Evolutionary conservation across 2,113 vertebrate species (phyloP).

Genomic region (Sitta europaea): DNA sequence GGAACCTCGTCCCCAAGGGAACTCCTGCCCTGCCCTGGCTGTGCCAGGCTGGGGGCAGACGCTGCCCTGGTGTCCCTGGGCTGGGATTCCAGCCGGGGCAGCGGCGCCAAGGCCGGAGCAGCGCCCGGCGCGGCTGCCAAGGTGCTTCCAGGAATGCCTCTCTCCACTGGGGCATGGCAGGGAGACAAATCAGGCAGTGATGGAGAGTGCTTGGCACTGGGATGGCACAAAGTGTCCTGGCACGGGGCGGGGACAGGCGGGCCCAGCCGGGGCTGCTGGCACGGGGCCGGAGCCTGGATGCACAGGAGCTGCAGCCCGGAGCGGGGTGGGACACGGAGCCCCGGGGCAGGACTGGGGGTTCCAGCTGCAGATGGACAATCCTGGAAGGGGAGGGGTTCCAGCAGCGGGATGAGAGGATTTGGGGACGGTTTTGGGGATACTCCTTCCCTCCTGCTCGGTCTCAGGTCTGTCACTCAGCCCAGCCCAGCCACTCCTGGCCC

Average conservation of each 20-base stretch:
- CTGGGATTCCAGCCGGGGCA: not conserved
- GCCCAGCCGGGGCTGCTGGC: not conserved
- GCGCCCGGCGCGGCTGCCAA: not conserved
- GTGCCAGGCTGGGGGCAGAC: not conserved
- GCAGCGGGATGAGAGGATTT: not conserved
- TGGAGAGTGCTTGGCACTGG: not conserved
- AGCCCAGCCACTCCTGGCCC: not conserved
- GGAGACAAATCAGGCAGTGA: not conserved
- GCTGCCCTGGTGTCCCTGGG: fast-evolving
- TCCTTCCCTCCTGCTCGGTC: not conserved
- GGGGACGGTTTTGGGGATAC: not conserved
- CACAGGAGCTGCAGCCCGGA: fast-evolving
- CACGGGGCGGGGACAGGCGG: not conserved
- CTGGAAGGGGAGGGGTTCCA: fast-evolving
- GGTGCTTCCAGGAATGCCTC: not conserved
- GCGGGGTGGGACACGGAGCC: fast-evolving
- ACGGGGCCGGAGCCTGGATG: fast-evolving
- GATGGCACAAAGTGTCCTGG: conserved; percentile 26
- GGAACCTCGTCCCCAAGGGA: not conserved
- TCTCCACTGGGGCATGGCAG: fast-evolving
- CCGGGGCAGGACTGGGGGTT: fast-evolving
- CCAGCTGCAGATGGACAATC: fast-evolving
- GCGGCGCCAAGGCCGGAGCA: not conserved
- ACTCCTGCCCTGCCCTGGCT: not conserved
- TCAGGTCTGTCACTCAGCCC: fast-evolving